These are phyloP conservation scores for Pilophorus perplexus DNA, from an alignment of 2,888 invertebrate species.

Conservation along the genomic window DNA sequence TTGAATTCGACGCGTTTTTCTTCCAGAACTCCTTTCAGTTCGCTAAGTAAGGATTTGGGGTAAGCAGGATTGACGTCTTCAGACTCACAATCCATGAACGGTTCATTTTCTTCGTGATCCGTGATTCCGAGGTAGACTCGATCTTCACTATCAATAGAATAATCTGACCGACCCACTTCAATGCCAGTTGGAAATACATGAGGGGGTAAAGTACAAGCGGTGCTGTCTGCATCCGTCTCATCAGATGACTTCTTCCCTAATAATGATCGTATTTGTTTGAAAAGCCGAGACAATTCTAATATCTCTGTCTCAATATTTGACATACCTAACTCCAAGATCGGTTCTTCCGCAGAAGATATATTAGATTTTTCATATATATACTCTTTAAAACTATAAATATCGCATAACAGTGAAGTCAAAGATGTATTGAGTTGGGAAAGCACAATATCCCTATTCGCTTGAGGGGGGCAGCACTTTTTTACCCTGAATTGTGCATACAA, in stretches of 20 bases:
- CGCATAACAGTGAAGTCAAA: neutral
- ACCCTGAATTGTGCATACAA: neutral
- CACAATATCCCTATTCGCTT: neutral
- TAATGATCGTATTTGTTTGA: neutral
- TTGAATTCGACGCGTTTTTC: conserved; percentile 13
- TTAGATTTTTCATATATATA: neutral
- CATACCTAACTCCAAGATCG: neutral
- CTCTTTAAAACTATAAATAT: neutral
- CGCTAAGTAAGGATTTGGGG: neutral
- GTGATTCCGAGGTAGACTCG: neutral
- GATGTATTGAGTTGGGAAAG: neutral
- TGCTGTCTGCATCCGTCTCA: neutral
- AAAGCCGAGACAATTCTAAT: neutral
- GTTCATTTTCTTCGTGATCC: neutral
- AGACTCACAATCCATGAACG: neutral
- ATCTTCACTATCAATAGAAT: conserved; percentile 5
- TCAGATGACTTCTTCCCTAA: neutral
- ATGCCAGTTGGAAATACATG: neutral
- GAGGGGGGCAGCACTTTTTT: neutral
- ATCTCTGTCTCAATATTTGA: neutral
- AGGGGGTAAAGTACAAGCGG: too few species aligned
- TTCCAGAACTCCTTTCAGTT: neutral
- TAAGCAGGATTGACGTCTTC: neutral
- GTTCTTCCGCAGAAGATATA: neutral
- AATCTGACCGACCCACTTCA: neutral